Evolutionary conservation across 2,113 vertebrate species (phyloP), one percentile per base, ranked within the genome.

Genomic region (Dipodomys spectabilis): DNA sequence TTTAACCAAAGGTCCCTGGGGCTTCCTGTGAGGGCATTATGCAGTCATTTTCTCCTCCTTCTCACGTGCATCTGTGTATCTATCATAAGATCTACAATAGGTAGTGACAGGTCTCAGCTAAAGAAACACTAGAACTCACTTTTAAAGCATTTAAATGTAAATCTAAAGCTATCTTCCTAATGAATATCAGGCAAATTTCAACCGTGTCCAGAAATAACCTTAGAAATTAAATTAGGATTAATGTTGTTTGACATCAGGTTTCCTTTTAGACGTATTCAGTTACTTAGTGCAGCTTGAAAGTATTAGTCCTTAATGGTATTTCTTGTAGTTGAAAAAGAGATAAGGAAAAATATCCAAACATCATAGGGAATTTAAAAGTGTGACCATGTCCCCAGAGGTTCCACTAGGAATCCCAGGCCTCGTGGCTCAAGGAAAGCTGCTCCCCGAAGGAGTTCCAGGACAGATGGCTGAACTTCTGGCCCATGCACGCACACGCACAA

Each of bases 391-490:
- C 25, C 64, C 18, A 49, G n/a, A 64, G 90, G 35, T 2, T 82
- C 62, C 25, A 45, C 39, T 25, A 57, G 83, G 65, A 94, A 45
- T n/a, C n/a, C 28, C 49, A 62, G 32, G 10, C 15, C 2, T 0
- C 1, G 1, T 0, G 7, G 53, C 53, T 7, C 2, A 23, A 15
- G 57, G n/a, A 44, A 11, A 65, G 35, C 35, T 20, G 10, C 15
- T 2, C 44, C 13, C 7, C 1, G 57, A 35, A 78, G 45, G 23
- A 18, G 0, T 2, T 22, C 12, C 3, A 1, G n/a, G 4, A 6
- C 1, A 20, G 18, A 10, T 2, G 28, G 30, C 2, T 6, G 77
- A 30, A 1, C 1, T 11, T 1, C 15, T 0, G 7, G 3, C 6
- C 2, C 3, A 60, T 6, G 75, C 25, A 65, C 6, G 71, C 25